Base-by-base conservation (phyloP, 2,888 invertebrate genomes). In the Pachycephus smyrnensis region DNA sequence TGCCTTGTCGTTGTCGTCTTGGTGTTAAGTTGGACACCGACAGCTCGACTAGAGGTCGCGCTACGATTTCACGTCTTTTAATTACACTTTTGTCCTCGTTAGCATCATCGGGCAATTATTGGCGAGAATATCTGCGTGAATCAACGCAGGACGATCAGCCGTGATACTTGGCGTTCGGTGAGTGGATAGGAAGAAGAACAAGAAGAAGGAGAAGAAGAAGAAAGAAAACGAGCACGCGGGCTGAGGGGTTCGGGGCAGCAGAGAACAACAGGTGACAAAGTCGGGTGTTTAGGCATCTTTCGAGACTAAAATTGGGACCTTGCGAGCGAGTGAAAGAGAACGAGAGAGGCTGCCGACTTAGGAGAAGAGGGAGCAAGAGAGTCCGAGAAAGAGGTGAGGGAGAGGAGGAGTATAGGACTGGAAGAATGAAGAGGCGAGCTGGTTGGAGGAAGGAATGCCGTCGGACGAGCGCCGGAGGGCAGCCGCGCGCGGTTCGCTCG, bases 391-490 rank as follows among this genome's bases (percentile, higher is more conserved):
- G 75, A 80, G 79, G 74, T 77, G 80, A 80, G 83, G 76, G 80
- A 78, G 80, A 84, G 83, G 79, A 84, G 82, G 85, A 82, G 82
- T 82, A 83, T 80, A 83, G 82, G 86, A 86, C 85, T 85, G 87
- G 86, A 84, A 85, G 86, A 85, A 88, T 86, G 87, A 88, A 87
- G 84, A 83, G 81, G 78, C 85, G 84, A 88, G 86, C 86, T 84
- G 86, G 83, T 84, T 84, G 85, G 84, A 87, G 86, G 88, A 88
- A 90, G 91, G 91, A 91, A 91, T 91, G 91, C 91, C 90, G 91
- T 91, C 90, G 91, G 89, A 91, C 91, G 90, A 91, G 91, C 91
- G 90, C 91, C 89, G 85, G 87, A 88, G 89, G 91, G 90, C 88
- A 89, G 86, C 83, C 85, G 84, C 81, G 83, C 85, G 84, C 82